Conservation (phyloP, 2,113 vertebrate genomes). For the Danionella cerebrum region DNA sequence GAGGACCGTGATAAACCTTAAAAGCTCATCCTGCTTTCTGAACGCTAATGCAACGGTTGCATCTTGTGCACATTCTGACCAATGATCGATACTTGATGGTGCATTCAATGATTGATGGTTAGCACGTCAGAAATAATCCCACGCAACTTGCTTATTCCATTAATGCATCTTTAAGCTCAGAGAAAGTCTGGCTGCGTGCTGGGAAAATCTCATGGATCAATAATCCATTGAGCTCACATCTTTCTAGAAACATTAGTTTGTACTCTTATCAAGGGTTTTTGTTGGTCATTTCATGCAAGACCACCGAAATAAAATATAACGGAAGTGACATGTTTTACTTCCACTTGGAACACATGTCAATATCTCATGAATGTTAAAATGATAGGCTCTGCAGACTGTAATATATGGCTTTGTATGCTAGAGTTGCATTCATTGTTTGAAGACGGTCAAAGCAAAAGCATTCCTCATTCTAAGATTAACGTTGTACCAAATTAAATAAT, state of each 20-base stretch:
- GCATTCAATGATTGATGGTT: not conserved
- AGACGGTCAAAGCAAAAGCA: constrained; percentile 5
- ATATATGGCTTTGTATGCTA: not conserved
- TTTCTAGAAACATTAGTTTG: not conserved
- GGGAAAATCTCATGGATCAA: not conserved
- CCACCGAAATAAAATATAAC: not conserved
- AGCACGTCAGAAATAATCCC: not conserved
- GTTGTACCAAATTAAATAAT: not conserved
- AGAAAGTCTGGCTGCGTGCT: not conserved
- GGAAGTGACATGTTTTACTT: not conserved
- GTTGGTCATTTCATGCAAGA: not conserved
- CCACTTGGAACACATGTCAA: not conserved
- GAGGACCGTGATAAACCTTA: not conserved
- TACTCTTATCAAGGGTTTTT: not conserved
- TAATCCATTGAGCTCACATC: not conserved
- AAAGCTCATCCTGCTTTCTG: not conserved
- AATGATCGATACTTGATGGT: not conserved
- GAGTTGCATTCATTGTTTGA: not conserved
- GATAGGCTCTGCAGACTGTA: not conserved
- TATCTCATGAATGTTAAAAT: constrained; percentile 5
- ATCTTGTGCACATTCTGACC: not conserved
- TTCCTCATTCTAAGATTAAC: not conserved
- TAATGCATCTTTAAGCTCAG: not conserved
- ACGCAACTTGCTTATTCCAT: not conserved
- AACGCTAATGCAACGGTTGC: not conserved